These are phyloP conservation scores for Chaenodraco wilsoni DNA, from an alignment of 2,797 vertebrate genomes.

Conservation along the genomic window DNA sequence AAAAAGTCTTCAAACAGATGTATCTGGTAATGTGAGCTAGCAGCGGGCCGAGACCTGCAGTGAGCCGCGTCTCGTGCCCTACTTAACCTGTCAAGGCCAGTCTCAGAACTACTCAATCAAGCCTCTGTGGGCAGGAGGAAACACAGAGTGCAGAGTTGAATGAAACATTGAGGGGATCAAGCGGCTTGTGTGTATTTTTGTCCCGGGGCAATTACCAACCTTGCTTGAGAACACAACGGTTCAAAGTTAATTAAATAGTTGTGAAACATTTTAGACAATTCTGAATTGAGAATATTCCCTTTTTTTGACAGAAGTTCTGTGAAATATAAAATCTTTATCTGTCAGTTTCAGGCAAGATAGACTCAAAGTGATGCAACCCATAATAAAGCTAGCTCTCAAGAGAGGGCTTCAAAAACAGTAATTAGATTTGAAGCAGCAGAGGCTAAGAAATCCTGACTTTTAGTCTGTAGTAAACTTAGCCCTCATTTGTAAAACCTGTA, in stretches of 20 bases:
- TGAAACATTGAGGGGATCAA: slow-evolving; percentile 51
- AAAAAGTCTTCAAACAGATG: slow-evolving; percentile 66
- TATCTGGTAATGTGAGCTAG: slow-evolving; percentile 68
- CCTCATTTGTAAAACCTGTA: neutral
- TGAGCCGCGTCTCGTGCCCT: slow-evolving; percentile 50
- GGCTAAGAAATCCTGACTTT: neutral
- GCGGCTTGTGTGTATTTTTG: slow-evolving; percentile 49
- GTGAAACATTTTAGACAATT: neutral
- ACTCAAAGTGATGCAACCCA: neutral
- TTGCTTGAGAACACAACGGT: neutral
- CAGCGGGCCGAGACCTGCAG: slow-evolving; percentile 49
- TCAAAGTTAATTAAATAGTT: neutral
- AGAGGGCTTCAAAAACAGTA: neutral
- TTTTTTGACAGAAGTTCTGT: neutral
- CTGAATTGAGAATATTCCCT: neutral
- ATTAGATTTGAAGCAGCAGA: neutral
- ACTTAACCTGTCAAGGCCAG: slow-evolving; percentile 63
- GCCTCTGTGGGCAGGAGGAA: slow-evolving; percentile 30
- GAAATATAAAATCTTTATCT: neutral
- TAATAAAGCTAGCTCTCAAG: neutral
- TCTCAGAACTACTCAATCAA: slow-evolving; percentile 68
- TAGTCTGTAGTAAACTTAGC: neutral
- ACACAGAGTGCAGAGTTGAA: slow-evolving; percentile 50
- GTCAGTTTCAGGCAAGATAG: neutral
- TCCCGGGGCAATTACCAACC: slow-evolving; percentile 26